These are phyloP conservation scores for Hippoglossus hippoglossus DNA, from an alignment of 2,797 vertebrate species.

Conservation along the genomic window DNA sequence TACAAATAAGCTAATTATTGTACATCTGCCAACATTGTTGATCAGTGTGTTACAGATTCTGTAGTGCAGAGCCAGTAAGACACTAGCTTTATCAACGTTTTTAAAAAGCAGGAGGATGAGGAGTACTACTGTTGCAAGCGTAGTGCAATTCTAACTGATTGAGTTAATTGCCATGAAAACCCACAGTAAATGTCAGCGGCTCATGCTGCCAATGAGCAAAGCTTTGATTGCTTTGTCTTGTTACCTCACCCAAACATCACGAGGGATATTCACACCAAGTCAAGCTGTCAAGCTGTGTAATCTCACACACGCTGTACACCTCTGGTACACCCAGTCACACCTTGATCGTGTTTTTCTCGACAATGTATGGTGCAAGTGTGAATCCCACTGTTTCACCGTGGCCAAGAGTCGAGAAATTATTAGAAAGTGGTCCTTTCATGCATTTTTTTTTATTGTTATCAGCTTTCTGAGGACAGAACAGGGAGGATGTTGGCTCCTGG, in stretches of 20 bases:
- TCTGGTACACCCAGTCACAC: constrained; percentile 13
- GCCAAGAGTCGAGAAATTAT: constrained; percentile 28
- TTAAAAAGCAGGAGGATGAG: no score
- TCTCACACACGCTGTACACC: not conserved
- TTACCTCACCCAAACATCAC: constrained; percentile 6
- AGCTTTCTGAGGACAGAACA: constrained; percentile 37
- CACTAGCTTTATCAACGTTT: no score
- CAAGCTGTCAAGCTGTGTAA: constrained; percentile 2
- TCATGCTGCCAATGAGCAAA: not conserved
- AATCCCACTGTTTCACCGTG: constrained; percentile 9
- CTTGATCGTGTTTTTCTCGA: constrained; percentile 24
- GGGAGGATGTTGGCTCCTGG: constrained; percentile 28
- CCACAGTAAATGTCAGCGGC: not conserved
- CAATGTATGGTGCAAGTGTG: constrained; percentile 6
- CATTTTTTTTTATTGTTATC: constrained; percentile 35
- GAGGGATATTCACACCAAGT: no score
- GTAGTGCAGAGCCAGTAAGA: no score
- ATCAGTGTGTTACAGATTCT: no score
- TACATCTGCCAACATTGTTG: no score
- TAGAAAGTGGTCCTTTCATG: constrained; percentile 20
- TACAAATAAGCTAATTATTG: no score
- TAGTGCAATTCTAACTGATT: no score
- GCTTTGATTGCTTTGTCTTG: not conserved
- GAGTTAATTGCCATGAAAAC: no score
- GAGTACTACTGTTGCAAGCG: no score